phyloP scores from a whole-genome alignment of 2,888 invertebrate species.

The Dynastes grantii region DNA sequence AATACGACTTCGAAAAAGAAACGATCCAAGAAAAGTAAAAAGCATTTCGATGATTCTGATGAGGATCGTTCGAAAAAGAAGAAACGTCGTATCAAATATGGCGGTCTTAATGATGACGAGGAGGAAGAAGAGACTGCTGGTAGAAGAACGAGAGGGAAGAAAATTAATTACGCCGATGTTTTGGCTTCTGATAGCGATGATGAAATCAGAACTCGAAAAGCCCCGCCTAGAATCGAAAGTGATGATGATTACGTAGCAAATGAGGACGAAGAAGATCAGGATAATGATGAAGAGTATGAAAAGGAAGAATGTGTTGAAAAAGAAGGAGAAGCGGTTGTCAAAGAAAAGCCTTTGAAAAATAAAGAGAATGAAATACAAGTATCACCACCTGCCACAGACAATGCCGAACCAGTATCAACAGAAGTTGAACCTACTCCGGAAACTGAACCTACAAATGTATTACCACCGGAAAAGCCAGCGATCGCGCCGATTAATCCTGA shows the following conservation, averaged over 20 bases:
- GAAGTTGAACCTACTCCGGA: conserved; percentile 57
- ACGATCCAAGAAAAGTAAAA: conserved; percentile 71
- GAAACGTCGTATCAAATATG: conserved; percentile 72
- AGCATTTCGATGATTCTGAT: conserved; percentile 68
- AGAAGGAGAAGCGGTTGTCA: conserved; percentile 54
- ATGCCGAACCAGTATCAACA: conserved; percentile 53
- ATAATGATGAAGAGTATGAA: conserved; percentile 57
- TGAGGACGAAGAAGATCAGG: conserved; percentile 65
- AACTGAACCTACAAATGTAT: conserved; percentile 43
- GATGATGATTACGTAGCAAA: conserved; percentile 73
- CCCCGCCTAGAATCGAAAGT: conserved; percentile 69
- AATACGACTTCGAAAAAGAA: conserved; percentile 66
- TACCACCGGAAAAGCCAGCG: conserved; percentile 60
- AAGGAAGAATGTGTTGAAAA: conserved; percentile 57
- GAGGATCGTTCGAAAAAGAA: conserved; percentile 65
- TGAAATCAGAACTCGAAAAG: conserved; percentile 68
- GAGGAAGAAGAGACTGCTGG: conserved; percentile 75
- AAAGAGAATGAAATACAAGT: neutral
- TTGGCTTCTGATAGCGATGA: conserved; percentile 81
- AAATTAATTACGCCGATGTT: conserved; percentile 84
- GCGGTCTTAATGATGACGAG: conserved; percentile 73
- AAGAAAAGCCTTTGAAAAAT: conserved; percentile 50
- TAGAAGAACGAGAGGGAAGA: conserved; percentile 81
- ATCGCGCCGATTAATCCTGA: conserved; percentile 64
- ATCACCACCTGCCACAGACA: conserved; percentile 44